Evolutionary conservation across 2,888 invertebrate species (phyloP).

Genomic region (Dryocosmus kuriphilus): DNA sequence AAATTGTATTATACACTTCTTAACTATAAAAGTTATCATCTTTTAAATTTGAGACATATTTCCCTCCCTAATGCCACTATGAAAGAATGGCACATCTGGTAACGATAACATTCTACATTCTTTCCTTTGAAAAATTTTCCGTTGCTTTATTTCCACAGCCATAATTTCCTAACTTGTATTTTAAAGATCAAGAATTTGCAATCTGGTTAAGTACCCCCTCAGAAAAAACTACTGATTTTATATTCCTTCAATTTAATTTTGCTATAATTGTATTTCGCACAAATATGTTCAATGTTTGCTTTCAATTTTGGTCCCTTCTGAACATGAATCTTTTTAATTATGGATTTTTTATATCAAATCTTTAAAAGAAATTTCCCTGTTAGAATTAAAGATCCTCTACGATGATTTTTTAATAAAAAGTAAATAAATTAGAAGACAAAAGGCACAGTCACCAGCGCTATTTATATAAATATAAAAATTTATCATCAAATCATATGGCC

Average conservation of each 20-base stretch:
- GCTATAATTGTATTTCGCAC: background rate
- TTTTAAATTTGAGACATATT: constrained; percentile 1
- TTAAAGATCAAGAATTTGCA: background rate
- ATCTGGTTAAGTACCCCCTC: constrained; percentile 4
- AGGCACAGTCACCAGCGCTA: background rate
- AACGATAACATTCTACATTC: constrained; percentile 43
- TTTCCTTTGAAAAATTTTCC: constrained; percentile 37
- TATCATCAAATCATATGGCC: constrained; percentile 9
- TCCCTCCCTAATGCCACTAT: constrained; percentile 30
- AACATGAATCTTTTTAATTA: background rate
- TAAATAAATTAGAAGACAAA: background rate
- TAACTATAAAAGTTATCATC: background rate
- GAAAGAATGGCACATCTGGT: constrained; percentile 54
- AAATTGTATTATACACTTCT: background rate
- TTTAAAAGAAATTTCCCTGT: too few relatives aligned
- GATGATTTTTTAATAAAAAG: background rate
- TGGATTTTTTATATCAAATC: too few relatives aligned
- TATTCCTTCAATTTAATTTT: background rate
- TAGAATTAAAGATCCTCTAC: too few relatives aligned
- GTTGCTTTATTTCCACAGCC: constrained; percentile 53
- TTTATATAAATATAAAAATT: background rate
- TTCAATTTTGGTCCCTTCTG: background rate
- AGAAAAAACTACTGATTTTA: background rate
- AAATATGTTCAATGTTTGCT: background rate
- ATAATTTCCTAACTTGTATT: constrained; percentile 43